Evolutionary conservation across 2,888 invertebrate species (phyloP), one percentile per base, ranked within the genome.

Genomic region (Chloroclystis v-ata): DNA sequence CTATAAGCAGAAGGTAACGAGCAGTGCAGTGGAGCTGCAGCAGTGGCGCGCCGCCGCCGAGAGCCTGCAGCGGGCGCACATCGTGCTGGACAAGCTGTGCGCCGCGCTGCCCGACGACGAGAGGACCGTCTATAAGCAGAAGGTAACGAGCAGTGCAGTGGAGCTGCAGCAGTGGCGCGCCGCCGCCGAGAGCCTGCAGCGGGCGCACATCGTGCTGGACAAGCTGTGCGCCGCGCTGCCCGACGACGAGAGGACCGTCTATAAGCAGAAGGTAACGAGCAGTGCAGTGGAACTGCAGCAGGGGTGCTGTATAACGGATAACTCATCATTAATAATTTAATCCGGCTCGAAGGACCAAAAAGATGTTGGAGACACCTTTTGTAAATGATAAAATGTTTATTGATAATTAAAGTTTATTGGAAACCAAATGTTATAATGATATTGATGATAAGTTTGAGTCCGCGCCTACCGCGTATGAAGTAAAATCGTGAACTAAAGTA

Each of bases 1-100:
- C 0, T 98, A 98, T 75, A 93, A 92, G 56, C 94, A 93, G 49
- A 91, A 91, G 80, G 88, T 86, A 50, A 38, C 20, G 2, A 20
- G 5, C 20, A 4, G 2, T 20, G 5, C 20, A 4, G 5, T 2
- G 20, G 99, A 99, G 78, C 82, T 95, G 57, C 94, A 97, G 70
- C 84, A 95, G 49, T 99, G 99, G 99, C 91, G 92, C 49, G 89
- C 91, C 9, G 96, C 96, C 0, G 94, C 95, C 59, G 95, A 95
- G 67, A 92, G 94, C 69, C 88, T 95, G 59, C 94, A 94, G 67
- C 93, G 95, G 62, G 94, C 96, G 20, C 94, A 95, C 69, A 91
- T 95, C 24, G 97, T 99, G 50, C 98, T 99, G 71, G 96, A 97
- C 68, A 97, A 97, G 72, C 87, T 99, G 43, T 92, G 93, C 9